Evolutionary conservation across 2,797 vertebrate species (phyloP).

Genomic region (Aphelocoma californica): DNA sequence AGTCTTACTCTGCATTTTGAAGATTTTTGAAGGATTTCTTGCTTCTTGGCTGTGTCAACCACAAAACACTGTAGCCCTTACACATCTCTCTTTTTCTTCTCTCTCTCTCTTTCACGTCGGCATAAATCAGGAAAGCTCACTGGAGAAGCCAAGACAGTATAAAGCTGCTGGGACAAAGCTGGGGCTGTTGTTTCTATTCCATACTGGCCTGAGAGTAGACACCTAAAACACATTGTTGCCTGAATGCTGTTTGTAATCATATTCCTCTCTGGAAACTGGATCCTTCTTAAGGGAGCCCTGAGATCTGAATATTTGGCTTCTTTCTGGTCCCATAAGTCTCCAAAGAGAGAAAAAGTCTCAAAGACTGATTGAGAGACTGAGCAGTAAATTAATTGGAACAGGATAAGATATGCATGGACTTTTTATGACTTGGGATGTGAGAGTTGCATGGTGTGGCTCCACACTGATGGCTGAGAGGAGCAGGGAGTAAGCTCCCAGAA

Average conservation of each 20-base stretch:
- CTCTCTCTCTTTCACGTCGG: not conserved
- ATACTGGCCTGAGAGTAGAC: not conserved
- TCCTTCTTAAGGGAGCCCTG: not conserved
- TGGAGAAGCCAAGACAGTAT: not conserved
- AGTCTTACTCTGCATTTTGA: not conserved
- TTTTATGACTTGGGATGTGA: not conserved
- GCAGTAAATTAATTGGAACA: not conserved
- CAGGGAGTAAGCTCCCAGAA: not conserved
- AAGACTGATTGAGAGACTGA: not conserved
- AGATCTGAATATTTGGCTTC: not conserved
- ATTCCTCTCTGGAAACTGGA: not conserved
- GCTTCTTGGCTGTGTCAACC: not conserved
- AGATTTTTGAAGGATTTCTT: conserved; percentile 1
- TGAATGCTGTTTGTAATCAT: not conserved
- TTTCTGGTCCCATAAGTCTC: not conserved
- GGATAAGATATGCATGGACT: not conserved
- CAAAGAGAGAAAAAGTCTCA: not conserved
- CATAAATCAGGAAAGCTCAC: not conserved
- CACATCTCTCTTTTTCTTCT: not conserved
- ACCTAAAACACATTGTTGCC: not conserved
- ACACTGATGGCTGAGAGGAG: not conserved
- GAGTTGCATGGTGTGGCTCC: not conserved
- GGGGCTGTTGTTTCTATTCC: not conserved
- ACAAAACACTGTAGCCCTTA: not conserved
- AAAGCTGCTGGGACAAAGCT: not conserved